Evolutionary conservation across 2,797 vertebrate genomes (phyloP).

Genomic region (Taeniopygia guttata): DNA sequence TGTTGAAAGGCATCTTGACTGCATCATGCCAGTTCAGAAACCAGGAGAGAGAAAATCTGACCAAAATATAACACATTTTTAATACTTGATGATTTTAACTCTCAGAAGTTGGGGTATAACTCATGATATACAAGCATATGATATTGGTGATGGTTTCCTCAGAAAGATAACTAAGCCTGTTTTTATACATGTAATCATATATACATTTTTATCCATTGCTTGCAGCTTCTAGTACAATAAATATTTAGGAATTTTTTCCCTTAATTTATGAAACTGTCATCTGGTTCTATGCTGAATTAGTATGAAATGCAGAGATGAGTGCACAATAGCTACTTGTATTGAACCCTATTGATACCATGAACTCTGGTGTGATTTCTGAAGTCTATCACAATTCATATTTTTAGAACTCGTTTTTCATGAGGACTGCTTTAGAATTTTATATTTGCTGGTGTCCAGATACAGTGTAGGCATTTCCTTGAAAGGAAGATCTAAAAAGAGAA

Average conservation of each 20-base stretch:
- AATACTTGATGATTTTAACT: background rate
- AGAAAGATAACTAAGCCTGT: background rate
- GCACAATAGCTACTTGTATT: background rate
- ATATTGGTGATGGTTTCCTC: background rate
- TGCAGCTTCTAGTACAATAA: background rate
- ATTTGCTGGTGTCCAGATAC: background rate
- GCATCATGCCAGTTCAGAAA: background rate
- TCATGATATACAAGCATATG: background rate
- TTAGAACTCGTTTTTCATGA: background rate
- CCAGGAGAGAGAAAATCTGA: background rate
- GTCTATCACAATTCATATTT: background rate
- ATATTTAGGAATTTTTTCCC: background rate
- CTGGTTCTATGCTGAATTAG: background rate
- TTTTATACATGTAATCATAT: background rate
- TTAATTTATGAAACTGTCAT: background rate
- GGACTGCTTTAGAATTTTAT: background rate
- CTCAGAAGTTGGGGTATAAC: background rate
- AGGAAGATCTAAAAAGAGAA: background rate
- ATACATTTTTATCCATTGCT: background rate
- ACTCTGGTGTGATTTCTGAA: background rate
- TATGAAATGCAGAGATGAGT: background rate
- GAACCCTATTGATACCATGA: background rate
- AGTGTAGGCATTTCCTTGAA: background rate
- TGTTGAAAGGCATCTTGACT: background rate
- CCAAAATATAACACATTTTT: background rate